A percentile compares a stretch with the other conserved stretches of the same genome.
phyloP scores from a whole-genome alignment of 2,888 invertebrate species.

The Acanthacorydalis orientalis region DNA sequence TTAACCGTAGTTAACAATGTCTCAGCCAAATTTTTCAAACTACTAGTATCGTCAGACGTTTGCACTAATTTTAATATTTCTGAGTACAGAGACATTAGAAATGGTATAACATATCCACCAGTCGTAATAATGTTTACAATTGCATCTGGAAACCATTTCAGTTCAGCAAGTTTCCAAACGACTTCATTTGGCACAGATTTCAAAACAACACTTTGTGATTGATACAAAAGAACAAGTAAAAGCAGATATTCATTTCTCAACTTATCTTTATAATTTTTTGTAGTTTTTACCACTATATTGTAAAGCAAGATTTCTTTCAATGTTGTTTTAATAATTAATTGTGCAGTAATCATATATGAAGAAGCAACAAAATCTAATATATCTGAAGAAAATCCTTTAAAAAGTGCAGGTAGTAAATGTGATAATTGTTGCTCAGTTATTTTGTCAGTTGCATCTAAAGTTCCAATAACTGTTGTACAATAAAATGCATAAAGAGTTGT shows the following conservation, averaged over 20 bases:
- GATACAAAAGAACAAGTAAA: constrained; percentile 51
- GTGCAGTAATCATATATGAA: constrained; percentile 55
- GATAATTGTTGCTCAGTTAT: constrained; percentile 48
- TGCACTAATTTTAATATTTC: constrained; percentile 33
- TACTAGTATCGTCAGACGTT: constrained; percentile 26
- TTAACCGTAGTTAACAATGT: constrained; percentile 41
- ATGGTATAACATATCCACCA: constrained; percentile 36
- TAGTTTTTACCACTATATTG: constrained; percentile 40
- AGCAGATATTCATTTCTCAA: constrained; percentile 45
- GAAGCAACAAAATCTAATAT: constrained; percentile 55
- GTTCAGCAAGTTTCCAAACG: constrained; percentile 29
- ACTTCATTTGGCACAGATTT: constrained; percentile 32
- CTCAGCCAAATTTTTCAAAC: constrained; percentile 36
- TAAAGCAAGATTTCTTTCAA: constrained; percentile 38
- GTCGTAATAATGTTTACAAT: constrained; percentile 35
- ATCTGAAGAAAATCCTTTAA: constrained; percentile 50
- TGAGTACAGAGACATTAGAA: constrained; percentile 38
- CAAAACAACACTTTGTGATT: constrained; percentile 37
- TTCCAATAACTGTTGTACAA: constrained; percentile 55
- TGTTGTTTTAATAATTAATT: constrained; percentile 44
- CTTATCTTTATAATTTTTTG: constrained; percentile 28
- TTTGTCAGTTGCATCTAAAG: constrained; percentile 36
- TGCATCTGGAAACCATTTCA: constrained; percentile 29
- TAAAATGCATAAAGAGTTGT: constrained; percentile 67
- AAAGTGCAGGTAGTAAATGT: constrained; percentile 50